Conservation (phyloP, 2,797 vertebrate species). For the Allochrocebus solatus region DNA sequence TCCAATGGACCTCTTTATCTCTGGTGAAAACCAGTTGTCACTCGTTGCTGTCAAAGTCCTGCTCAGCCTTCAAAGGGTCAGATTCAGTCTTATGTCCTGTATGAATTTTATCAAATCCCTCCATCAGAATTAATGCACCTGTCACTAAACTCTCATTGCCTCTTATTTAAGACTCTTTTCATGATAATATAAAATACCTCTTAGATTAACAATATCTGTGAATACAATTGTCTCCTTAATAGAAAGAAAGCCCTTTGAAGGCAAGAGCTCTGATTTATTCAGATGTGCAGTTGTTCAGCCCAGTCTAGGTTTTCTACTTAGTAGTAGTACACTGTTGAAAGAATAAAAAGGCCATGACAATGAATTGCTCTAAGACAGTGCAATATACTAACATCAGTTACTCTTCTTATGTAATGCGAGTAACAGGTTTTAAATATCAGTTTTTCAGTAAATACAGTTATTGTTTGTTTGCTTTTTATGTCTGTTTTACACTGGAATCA, state of each 20-base stretch:
- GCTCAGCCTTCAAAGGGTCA: constrained; percentile 2
- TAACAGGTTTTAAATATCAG: neutral
- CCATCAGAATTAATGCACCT: neutral
- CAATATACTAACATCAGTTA: neutral
- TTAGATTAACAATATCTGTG: neutral
- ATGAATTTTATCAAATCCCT: neutral
- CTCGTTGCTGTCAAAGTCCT: neutral
- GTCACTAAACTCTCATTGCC: neutral
- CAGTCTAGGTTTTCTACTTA: neutral
- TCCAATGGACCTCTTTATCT: neutral
- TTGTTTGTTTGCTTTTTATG: neutral
- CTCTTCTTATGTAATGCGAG: neutral
- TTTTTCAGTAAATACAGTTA: constrained; percentile 18
- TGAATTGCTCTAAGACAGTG: neutral
- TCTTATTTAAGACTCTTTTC: neutral
- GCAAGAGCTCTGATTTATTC: neutral
- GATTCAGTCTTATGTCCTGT: neutral
- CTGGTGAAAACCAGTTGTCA: neutral
- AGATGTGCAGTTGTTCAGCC: neutral
- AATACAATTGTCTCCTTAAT: neutral
- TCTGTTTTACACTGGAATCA: neutral
- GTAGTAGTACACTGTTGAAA: neutral
- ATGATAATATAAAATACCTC: neutral
- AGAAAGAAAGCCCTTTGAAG: neutral
- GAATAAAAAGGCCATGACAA: neutral